Conservation (phyloP, 2,797 vertebrate genomes). For the Lagodon rhomboides region DNA sequence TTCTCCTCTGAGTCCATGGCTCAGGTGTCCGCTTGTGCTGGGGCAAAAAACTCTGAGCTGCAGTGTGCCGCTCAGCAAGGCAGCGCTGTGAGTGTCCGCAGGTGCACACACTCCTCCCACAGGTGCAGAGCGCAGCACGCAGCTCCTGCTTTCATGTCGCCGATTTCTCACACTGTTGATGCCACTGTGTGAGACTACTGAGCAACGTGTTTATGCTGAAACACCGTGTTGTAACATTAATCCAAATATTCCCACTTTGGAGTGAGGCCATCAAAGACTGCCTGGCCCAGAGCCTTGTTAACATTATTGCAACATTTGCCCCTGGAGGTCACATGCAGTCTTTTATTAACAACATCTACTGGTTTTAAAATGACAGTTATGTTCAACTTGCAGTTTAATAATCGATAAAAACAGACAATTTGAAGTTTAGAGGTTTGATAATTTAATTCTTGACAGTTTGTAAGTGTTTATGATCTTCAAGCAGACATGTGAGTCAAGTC, state of each 20-base stretch:
- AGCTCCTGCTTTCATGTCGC: slow-evolving; percentile 60
- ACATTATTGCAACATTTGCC: background rate
- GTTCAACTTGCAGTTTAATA: no score
- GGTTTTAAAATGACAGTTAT: no score
- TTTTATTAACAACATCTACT: background rate
- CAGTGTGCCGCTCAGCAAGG: background rate
- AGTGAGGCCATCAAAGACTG: slow-evolving; percentile 43
- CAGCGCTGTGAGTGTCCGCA: slow-evolving; percentile 40
- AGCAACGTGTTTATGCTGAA: slow-evolving; percentile 48
- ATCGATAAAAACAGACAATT: no score
- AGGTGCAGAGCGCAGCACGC: slow-evolving; percentile 23
- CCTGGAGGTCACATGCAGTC: background rate
- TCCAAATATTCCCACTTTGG: slow-evolving; percentile 18
- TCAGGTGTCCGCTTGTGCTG: slow-evolving; percentile 26
- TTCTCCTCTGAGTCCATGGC: slow-evolving; percentile 59
- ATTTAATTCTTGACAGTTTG: no score
- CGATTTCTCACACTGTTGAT: slow-evolving; percentile 51
- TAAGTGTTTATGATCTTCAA: no score
- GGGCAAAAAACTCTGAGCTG: background rate
- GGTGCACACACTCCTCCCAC: slow-evolving; percentile 76
- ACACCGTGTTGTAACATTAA: background rate
- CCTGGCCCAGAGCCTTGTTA: background rate
- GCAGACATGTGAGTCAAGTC: no score
- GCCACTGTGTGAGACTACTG: background rate
- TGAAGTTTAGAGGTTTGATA: no score